Base-by-base conservation (phyloP, 2,113 vertebrate genomes). In the Meleagris gallopavo region DNA sequence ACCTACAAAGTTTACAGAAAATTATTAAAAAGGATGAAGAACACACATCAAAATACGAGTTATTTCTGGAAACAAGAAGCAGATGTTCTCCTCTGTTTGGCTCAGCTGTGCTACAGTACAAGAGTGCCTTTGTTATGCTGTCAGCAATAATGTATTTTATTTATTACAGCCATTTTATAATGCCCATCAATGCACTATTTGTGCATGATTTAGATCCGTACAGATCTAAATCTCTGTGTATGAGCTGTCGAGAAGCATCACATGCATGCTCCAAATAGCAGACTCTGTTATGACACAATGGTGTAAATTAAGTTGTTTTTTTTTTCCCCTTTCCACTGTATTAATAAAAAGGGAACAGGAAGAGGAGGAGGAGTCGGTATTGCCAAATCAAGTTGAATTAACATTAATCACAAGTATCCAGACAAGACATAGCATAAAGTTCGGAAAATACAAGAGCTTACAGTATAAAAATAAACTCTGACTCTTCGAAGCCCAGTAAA, bases 21-120 rank as follows among this genome's bases (percentile, higher is more conserved):
- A 85, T 96, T 78, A 97, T 65, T 75, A 89, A 73, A 92, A 91
- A 96, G 80, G 75, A 96, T 81, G 83, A 96, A 80, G 94, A 95
- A 91, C 62, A 1, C 91, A 90, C 79, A 95, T 97, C 91, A 94
- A 95, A 94, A 97, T 93, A 73, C 54, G 85, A 90, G 95, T 93
- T 95, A 95, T 96, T 97, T 95, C 89, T 96, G 90, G 93, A 97
- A 97, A 97, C 95, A 96, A 97, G 96, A 97, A 96, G 86, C 91
- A 96, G 97, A 96, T 97, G 96, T 96, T 97, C 95, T 95, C 91
- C 70, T 95, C 96, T 91, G 89, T 97, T 95, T 94, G 92, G 93
- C 95, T 96, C 90, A 96, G 96, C 96, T 97, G 88, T 86, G 88
- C 86, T 95, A 89, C 94, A 93, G 84, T 82, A 98, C 97, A 98